Conservation (phyloP, 1,140 invertebrate species). For the Cydia strobilella region DNA sequence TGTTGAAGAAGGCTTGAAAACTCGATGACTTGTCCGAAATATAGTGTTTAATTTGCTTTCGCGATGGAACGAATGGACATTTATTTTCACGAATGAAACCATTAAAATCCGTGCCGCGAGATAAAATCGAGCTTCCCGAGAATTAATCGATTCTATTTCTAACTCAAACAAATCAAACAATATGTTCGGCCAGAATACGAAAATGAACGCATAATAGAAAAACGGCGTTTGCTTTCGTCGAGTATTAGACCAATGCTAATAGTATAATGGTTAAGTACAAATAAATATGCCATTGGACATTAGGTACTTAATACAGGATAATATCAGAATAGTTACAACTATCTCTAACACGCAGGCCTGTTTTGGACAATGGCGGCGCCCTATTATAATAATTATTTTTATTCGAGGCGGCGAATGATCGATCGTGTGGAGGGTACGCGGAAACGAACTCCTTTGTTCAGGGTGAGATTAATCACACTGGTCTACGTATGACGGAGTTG, state of each 20-base stretch:
- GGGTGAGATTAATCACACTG: constrained; percentile 72
- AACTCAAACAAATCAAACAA: constrained; percentile 31
- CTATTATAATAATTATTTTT: constrained; percentile 78
- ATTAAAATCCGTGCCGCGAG: constrained; percentile 21
- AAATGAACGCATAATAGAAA: constrained; percentile 15
- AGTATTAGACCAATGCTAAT: not conserved
- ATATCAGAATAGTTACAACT: constrained; percentile 49
- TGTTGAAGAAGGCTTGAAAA: not conserved
- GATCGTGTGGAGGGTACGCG: constrained; percentile 67
- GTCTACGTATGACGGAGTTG: constrained; percentile 61
- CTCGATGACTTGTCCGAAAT: not conserved
- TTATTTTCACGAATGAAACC: constrained; percentile 24
- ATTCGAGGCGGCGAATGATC: constrained; percentile 72
- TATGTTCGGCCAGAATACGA: constrained; percentile 21
- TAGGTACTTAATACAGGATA: constrained; percentile 27
- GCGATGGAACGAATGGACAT: constrained; percentile 16
- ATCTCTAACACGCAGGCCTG: constrained; percentile 61
- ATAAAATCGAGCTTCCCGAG: constrained; percentile 26
- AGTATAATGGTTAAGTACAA: constrained; percentile 24
- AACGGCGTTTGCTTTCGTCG: constrained; percentile 8
- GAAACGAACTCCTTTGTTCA: constrained; percentile 72
- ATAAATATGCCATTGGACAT: constrained; percentile 46
- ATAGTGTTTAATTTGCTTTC: constrained; percentile 1
- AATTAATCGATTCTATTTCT: constrained; percentile 33
- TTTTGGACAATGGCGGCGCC: constrained; percentile 67